Percentiles rank a stretch among this genome's conserved stretches.
phyloP scores from a whole-genome alignment of 2,888 invertebrate species.

The Drosophila tanythrix region DNA sequence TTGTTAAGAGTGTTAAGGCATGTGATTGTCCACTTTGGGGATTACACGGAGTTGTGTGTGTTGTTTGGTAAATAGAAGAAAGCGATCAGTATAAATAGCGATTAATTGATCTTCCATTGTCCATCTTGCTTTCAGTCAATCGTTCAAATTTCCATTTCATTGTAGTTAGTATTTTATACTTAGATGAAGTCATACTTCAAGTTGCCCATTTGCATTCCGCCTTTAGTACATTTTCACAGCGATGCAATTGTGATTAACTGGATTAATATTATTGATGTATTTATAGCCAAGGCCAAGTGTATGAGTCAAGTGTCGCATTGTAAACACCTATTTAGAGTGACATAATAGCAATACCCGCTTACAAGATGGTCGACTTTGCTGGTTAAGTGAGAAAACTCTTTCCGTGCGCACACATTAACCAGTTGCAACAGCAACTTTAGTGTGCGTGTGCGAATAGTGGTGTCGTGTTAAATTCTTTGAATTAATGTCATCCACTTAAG shows the following conservation, averaged over 20 bases:
- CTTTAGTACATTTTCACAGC: background rate
- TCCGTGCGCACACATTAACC: background rate
- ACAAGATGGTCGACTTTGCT: background rate
- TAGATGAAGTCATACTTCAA: background rate
- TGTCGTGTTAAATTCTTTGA: slow-evolving; percentile 10
- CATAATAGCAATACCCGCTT: background rate
- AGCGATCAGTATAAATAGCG: background rate
- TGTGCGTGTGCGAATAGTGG: background rate
- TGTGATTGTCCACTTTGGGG: background rate
- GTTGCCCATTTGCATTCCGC: background rate
- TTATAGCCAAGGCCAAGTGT: background rate
- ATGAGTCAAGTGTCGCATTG: background rate
- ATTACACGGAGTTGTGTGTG: slow-evolving; percentile 1
- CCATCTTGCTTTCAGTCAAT: background rate
- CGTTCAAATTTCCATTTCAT: background rate
- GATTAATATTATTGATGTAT: background rate
- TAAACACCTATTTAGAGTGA: background rate
- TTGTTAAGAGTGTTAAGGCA: background rate
- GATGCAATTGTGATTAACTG: background rate
- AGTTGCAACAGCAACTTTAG: background rate
- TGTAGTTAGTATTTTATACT: background rate
- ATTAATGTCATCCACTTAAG: slow-evolving; percentile 12
- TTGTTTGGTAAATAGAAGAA: background rate
- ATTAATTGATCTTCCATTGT: background rate
- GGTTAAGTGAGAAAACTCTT: background rate